phyloP scores from a whole-genome alignment of 2,888 invertebrate genomes.

The Thymelicus sylvestris region DNA sequence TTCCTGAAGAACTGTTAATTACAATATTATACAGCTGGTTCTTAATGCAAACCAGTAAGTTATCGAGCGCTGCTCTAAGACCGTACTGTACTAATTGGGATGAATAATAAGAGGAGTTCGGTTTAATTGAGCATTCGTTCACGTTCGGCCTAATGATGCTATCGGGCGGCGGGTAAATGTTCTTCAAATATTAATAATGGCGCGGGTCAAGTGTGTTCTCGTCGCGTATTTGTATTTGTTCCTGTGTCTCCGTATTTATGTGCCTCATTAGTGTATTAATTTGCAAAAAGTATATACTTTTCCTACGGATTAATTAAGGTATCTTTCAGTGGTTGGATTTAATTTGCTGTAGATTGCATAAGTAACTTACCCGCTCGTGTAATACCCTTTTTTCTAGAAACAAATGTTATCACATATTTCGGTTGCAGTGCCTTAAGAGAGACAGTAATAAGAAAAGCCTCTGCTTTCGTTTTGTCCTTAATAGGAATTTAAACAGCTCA shows the following conservation, averaged over 20 bases:
- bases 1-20: background rate
- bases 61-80: conserved; percentile 21
- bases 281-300: conserved; percentile 18
- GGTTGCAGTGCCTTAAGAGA: too few relatives aligned
- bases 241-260: conserved; percentile 24
- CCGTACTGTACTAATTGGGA: conserved; percentile 52
- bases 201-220: conserved; percentile 20
- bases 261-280: conserved; percentile 27
- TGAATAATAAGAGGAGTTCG: conserved; percentile 49
- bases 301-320: background rate
- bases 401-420: too few relatives aligned
- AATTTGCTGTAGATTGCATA: too few relatives aligned
- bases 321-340: background rate
- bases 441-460: too few relatives aligned
- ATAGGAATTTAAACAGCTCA: too few relatives aligned
- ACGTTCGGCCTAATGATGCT: conserved; percentile 42
- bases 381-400: too few relatives aligned
- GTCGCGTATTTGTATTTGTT: conserved; percentile 34
- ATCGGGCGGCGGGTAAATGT: conserved; percentile 33
- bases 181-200: conserved; percentile 38
- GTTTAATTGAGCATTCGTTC: conserved; percentile 58
- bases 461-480: too few relatives aligned
- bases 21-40: conserved; percentile 22
- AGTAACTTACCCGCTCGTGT: too few relatives aligned
- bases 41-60: conserved; percentile 14